Conservation (phyloP, 2,113 vertebrate genomes). For the Ceyx melanurus region DNA sequence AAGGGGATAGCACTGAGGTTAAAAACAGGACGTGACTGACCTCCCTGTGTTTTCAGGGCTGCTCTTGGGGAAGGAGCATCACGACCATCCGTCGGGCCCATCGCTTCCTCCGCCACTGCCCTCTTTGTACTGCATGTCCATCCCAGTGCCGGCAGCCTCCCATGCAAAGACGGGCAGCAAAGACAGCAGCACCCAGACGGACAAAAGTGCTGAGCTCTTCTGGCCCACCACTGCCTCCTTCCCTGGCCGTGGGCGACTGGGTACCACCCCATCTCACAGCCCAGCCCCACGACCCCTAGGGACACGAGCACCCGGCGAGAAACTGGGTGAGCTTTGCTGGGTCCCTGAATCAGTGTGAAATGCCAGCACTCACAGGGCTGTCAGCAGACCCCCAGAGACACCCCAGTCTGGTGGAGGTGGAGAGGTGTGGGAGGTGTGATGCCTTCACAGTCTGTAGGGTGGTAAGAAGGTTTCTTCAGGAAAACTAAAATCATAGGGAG, state of each 20-base stretch:
- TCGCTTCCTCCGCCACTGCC: conserved; percentile 45
- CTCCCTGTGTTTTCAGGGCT: conserved; percentile 46
- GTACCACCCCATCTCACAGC: conserved; percentile 66
- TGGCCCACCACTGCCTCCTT: conserved; percentile 73
- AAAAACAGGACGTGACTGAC: background rate
- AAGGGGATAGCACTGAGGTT: fast-evolving
- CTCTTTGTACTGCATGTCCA: conserved; percentile 6
- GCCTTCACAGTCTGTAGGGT: background rate
- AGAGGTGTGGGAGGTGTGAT: background rate
- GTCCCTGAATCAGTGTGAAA: fast-evolving
- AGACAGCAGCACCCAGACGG: conserved; percentile 85
- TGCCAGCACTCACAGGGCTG: background rate
- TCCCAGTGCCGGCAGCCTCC: conserved; percentile 18
- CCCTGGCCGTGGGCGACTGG: conserved; percentile 71
- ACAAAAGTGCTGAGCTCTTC: conserved; percentile 76
- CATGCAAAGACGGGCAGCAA: conserved; percentile 82
- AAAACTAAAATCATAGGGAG: background rate
- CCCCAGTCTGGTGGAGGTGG: background rate
- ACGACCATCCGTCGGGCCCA: conserved; percentile 30
- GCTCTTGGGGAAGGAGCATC: conserved; percentile 76
- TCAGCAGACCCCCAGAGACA: background rate
- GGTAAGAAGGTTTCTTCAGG: background rate
- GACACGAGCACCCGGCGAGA: conserved; percentile 51
- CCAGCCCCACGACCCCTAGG: conserved; percentile 58
- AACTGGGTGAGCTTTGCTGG: conserved; percentile 61